Base-by-base conservation (phyloP, 2,888 invertebrate genomes). In the Euproctis similis region DNA sequence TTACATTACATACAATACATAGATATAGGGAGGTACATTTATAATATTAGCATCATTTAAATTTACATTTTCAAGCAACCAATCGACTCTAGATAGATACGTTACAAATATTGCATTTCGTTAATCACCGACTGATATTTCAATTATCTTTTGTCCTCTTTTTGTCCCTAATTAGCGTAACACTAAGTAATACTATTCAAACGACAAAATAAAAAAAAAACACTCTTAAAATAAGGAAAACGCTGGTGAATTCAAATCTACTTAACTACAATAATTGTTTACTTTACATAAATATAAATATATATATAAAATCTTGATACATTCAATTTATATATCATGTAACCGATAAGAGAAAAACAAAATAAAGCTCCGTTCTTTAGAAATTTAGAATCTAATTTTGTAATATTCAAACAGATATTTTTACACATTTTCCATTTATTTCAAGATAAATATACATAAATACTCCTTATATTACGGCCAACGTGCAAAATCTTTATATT, bases 281-380 rank as follows among this genome's bases (percentile, higher is more conserved):
- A 55, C 58, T 53, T 58, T 54, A 59, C 55, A 68, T 55, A 66
- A 72, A 71, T 58, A 64, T 65, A 69, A 53, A 71, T 59, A 67
- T 70, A 70, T 65, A 68, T 63, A 70, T 53, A 59, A 63, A 64
- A 59, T 46, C 39, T 54, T 57, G 60, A 46, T 58, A 53, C 53
- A 54, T 46, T 56, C 43, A 35, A 49, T 46, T 52, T 43, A 42
- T 44, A 42, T 47, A n/a, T n/a, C n/a, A n/a, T 44, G 36, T 19
- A 21, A 32, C 49, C 52, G 53, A 33, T 42, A 42, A 46, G 52
- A 34, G 27, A 40, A 42, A 50, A 46, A 52, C 40, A 45, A n/a
- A n/a, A 53, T 66, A 74, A 73, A 73, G 72, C 70, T 76, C 65
- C 48, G 56, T 65, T 59, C 63, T 63, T 59, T 60, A 42, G 39